A percentile compares a stretch with the other conserved stretches of the same genome.
Evolutionary conservation across 2,888 invertebrate species (phyloP).

Genomic region (Dichetophora obliterata): DNA sequence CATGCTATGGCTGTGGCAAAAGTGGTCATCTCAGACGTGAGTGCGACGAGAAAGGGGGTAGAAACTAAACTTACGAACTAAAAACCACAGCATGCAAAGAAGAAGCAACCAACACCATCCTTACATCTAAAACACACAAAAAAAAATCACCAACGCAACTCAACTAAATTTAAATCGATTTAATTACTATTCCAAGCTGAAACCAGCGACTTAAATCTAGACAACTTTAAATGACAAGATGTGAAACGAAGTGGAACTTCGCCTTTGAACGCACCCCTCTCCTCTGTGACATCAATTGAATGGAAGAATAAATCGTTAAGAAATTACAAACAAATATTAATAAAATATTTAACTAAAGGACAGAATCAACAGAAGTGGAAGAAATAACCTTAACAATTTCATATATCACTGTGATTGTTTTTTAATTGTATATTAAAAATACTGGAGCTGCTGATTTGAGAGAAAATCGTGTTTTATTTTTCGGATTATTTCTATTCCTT

Average conservation of each 20-base stretch:
- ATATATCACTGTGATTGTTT: conserved; percentile 70
- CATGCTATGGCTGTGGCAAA: conserved; percentile 94
- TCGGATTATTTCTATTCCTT: conserved; percentile 41
- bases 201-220: conserved; percentile 51
- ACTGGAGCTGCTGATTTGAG: conserved; percentile 70
- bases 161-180: conserved; percentile 45
- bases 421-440: conserved; percentile 70
- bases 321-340: conserved; percentile 28
- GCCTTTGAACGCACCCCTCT: conserved; percentile 43
- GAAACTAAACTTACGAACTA: conserved; percentile 61
- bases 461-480: conserved; percentile 53
- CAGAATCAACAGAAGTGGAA: conserved; percentile 52
- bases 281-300: conserved; percentile 41
- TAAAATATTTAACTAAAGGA: conserved; percentile 35
- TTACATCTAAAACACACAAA: conserved; percentile 49
- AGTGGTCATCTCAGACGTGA: conserved; percentile 92
- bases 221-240: conserved; percentile 37
- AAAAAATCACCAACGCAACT: conserved; percentile 44
- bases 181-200: conserved; percentile 62
- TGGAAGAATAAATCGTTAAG: conserved; percentile 39
- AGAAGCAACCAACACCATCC: conserved; percentile 39
- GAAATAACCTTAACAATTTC: conserved; percentile 53
- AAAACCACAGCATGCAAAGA: conserved; percentile 48
- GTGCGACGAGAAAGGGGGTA: conserved; percentile 81
- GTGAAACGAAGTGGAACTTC: conserved; percentile 37